Evolutionary conservation across 35 echinoderm and acorn worm genomes (phyloP), one percentile per base, ranked within the genome.

Genomic region (Patiria miniata): DNA sequence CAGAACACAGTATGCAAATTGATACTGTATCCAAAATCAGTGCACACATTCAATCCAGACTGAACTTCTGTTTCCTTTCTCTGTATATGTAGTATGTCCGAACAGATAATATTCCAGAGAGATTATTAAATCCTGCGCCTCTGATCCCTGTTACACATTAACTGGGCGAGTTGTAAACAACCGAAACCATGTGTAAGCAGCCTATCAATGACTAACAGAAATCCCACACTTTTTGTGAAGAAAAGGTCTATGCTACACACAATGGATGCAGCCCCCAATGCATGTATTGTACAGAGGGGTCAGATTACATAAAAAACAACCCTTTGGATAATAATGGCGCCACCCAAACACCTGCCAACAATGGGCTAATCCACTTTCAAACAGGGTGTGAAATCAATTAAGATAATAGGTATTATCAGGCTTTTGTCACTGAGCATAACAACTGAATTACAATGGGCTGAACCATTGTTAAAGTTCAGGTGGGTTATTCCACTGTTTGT

Each of bases 241-340:
- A 36, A 73, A 22, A 32, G 65, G 34, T 14, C 65, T 6, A 5
- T 73, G 26, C 23, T 14, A 73, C 26, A 30, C 65, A 73, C 34
- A 36, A 61, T 47, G 42, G 12, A 47, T 12, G 12, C 42, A 73
- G 65, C 65, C 23, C 26, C n/a, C n/a, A n/a, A n/a, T n/a, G n/a
- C n/a, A n/a, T 73, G 65, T 73, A 12, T 47, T 47, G 65, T n/a
- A 60, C 57, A n/a, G 57, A 60, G 57, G 26, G 65, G 26, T 73
- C 21, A 23, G 65, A 73, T 73, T 73, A 73, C 65, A 73, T 73
- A 73, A 73, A 60, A 73, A 73, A 26, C 23, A 26, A 73, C 65
- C 65, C 65, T 73, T 23, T 73, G 26, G 34, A 34, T 4, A 23
- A 26, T 14, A 73, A 73, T 73, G 65, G 65, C 26, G 26, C 65